Evolutionary conservation across 92 coral and sea anemone genomes (phyloP), one percentile per base, ranked within the genome.

Genomic region (Blastomussa wellsi): DNA sequence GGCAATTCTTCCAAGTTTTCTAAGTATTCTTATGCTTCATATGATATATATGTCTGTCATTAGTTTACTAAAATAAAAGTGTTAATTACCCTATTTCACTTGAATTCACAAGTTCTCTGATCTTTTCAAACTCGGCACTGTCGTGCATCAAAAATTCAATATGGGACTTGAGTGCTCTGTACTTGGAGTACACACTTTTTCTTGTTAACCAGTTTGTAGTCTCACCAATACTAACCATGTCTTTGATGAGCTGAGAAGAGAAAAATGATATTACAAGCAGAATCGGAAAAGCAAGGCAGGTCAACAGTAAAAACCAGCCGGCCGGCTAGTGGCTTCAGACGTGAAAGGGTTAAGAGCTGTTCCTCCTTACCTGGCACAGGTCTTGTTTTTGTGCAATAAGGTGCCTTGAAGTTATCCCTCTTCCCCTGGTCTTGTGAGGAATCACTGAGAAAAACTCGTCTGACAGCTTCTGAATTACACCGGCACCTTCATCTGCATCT

Each of bases 331-430:
- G 44, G 49, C 49, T 44, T 44, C 11, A 44, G 49, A 44, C 11
- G 11, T 44, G 7, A 7, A 44, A 44, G 11, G 5, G 49, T 44
- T 44, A 44, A 44, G n/a, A 47, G 49, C 44, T 1, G 1, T 42
- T n/a, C 49, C 15, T 57, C 82, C 94, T 32, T 13, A 97, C 99
- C 95, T 97, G 98, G 70, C 99, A 97, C 39, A 97, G 79, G 80
- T 93, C 98, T 55, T 97, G 99, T 74, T 94, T 97, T 81, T 91
- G 92, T 26, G 96, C 95, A 87, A 97, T 90, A 82, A 87, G 72
- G 33, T 90, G 84, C 85, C 84, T 94, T 44, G 74, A 87, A 15
- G 77, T 76, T 68, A 93, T 91, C 37, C 76, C 87, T 38, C 64
- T 66, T 39, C 72, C 77, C 14, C 57, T 73, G 39, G 66, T 84